Evolutionary conservation across 37 sponge, comb jelly and placozoan species (phyloP), one percentile per base, ranked within the genome.

Genomic region (Crambe crambe): DNA sequence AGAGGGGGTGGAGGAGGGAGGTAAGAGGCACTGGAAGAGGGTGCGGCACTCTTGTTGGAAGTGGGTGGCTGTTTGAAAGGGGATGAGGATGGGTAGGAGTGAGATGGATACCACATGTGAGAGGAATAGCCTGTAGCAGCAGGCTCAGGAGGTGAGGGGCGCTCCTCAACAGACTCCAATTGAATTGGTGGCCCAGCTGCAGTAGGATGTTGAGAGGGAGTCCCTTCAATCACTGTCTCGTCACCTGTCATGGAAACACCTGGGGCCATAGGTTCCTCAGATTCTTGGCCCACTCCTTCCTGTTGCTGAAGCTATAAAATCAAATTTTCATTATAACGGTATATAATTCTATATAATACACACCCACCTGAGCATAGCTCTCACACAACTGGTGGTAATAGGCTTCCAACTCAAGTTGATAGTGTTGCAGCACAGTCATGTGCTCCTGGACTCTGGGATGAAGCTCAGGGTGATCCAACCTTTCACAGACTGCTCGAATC

Each of bases 371-470:
- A 38, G 64, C 21, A 42, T 81, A 70, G 39, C 70, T 75, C n/a
- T 61, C 36, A 72, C 65, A 73, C 23, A 90, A 77, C 15, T 68
- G 23, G 15, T 58, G 67, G 54, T 90, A 80, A 57, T 90, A 85
- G 29, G 66, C 41, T 77, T 86, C 80, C 74, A 92, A 77, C 74
- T 79, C 43, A 2, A 21, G 36, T 25, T 92, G 89, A 62, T 92
- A 92, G 22, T 75, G 75, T 3, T 85, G 73, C 37, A 88, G 63
- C 26, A 42, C 23, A 36, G 51, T 63, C 42, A 88, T 51, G 56
- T 87, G 83, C 21, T 83, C 84, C 17, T 80, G 80, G 17, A 77
- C 25, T 20, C 32, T 27, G 47, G 61, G 60, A 3, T 56, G 54
- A 0, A 34, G 41, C 29, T 43, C 51, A 15, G 70, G 59, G 30